These are phyloP conservation scores for Oligia fasciuncula DNA, from an alignment of 2,888 invertebrate genomes.

Conservation along the genomic window DNA sequence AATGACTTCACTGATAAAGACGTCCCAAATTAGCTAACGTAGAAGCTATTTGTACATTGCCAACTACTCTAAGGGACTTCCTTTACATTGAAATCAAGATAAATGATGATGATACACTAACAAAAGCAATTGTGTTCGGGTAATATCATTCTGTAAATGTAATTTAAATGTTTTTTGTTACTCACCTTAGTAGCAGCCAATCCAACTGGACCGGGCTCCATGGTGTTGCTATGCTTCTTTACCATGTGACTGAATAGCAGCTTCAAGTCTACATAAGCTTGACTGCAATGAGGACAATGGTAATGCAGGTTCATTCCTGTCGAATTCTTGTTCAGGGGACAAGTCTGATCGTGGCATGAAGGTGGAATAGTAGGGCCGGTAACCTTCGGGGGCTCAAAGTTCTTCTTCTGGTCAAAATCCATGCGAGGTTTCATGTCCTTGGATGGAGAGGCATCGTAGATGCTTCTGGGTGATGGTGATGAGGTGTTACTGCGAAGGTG, in stretches of 20 bases:
- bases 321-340: conserved; percentile 85
- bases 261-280: conserved; percentile 87
- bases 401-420: conserved; percentile 83
- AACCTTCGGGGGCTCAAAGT: conserved; percentile 79
- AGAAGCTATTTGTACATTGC: conserved; percentile 7
- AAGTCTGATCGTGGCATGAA: conserved; percentile 90
- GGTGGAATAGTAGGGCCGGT: conserved; percentile 88
- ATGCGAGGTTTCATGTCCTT: conserved; percentile 86
- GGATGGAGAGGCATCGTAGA: conserved; percentile 89
- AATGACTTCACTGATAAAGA: conserved; percentile 27
- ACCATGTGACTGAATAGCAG: conserved; percentile 87
- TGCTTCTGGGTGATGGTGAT: conserved; percentile 88
- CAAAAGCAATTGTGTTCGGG: conserved; percentile 11
- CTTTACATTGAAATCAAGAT: conserved; percentile 10
- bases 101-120: not conserved
- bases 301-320: conserved; percentile 87
- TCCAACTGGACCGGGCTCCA: conserved; percentile 84
- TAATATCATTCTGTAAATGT: not conserved
- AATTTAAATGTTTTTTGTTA: conserved; percentile 10
- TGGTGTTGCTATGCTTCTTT: conserved; percentile 85
- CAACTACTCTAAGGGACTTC: conserved; percentile 11
- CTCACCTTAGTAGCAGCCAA: conserved; percentile 88
- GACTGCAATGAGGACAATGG: conserved; percentile 87
- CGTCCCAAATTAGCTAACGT: conserved; percentile 21
- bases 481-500: conserved; percentile 89